These are phyloP conservation scores for Phenganax stokvisi DNA, from an alignment of 92 coral and sea anemone genomes.

Conservation along the genomic window DNA sequence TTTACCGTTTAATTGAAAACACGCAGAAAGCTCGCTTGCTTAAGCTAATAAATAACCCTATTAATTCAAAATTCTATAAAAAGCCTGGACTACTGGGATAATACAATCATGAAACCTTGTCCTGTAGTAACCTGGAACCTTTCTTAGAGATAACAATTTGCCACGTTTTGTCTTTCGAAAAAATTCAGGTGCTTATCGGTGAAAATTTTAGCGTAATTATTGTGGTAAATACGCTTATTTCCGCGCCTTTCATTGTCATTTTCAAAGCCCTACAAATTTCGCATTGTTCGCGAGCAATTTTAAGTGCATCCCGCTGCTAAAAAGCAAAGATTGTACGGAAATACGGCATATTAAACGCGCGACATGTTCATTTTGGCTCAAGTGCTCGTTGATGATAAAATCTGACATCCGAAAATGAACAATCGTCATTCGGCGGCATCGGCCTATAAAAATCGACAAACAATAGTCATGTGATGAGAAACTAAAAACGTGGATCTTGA, in stretches of 20 bases:
- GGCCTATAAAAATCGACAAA: conserved; percentile 17
- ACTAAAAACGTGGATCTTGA: conserved; percentile 1
- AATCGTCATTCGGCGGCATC: conserved; percentile 1
- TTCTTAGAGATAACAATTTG: too few relatives aligned
- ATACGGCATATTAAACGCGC: neutral
- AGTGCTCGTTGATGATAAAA: neutral
- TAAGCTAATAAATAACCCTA: too few relatives aligned
- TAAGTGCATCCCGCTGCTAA: neutral
- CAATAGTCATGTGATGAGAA: conserved; percentile 11
- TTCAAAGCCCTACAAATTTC: neutral
- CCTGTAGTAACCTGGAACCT: too few relatives aligned
- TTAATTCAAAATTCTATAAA: too few relatives aligned
- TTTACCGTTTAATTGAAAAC: too few relatives aligned
- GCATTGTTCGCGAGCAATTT: neutral
- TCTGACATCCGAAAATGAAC: conserved; percentile 1
- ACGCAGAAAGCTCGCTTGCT: too few relatives aligned
- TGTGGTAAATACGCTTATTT: neutral
- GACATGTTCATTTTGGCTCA: neutral
- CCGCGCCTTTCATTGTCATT: neutral
- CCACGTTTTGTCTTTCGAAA: too few relatives aligned
- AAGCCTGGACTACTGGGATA: too few relatives aligned
- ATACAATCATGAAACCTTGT: too few relatives aligned
- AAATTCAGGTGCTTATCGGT: neutral
- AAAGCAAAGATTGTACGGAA: neutral
- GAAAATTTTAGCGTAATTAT: neutral